Percentiles rank a stretch among this genome's conserved stretches.
phyloP scores from a whole-genome alignment of 2,113 vertebrate genomes.

The Leucopsar rothschildi region DNA sequence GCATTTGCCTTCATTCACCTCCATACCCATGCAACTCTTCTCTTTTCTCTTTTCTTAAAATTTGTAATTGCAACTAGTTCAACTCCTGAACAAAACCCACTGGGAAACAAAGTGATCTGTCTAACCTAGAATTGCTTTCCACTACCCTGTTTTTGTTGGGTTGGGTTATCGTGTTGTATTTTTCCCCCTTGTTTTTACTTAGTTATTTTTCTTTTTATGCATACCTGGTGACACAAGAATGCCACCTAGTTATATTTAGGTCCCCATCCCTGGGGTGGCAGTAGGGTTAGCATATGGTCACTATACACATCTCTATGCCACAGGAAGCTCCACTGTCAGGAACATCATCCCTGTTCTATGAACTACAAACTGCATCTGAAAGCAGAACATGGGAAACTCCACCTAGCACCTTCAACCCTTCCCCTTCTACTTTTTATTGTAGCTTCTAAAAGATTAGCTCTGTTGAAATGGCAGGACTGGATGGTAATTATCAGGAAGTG shows the following conservation, averaged over 20 bases:
- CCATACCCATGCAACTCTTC: background rate
- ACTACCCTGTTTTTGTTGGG: background rate
- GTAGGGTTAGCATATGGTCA: fast-evolving
- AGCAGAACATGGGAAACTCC: background rate
- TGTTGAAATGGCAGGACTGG: background rate
- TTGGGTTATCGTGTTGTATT: background rate
- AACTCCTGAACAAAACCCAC: background rate
- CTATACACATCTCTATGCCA: fast-evolving
- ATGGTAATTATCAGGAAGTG: background rate
- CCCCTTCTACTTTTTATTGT: background rate
- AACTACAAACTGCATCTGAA: background rate
- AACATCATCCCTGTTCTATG: background rate
- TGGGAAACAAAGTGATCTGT: background rate
- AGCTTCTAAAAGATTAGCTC: background rate
- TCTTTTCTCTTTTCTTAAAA: background rate
- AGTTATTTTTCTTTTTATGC: background rate
- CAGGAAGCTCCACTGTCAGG: background rate
- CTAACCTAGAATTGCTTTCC: background rate
- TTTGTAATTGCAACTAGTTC: background rate
- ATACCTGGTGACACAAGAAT: background rate
- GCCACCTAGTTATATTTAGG: background rate
- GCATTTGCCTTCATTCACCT: background rate
- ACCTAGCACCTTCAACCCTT: background rate
- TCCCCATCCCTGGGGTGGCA: background rate
- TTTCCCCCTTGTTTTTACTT: background rate